phyloP scores from a whole-genome alignment of 2,888 invertebrate genomes.

The Sycophila texana region DNA sequence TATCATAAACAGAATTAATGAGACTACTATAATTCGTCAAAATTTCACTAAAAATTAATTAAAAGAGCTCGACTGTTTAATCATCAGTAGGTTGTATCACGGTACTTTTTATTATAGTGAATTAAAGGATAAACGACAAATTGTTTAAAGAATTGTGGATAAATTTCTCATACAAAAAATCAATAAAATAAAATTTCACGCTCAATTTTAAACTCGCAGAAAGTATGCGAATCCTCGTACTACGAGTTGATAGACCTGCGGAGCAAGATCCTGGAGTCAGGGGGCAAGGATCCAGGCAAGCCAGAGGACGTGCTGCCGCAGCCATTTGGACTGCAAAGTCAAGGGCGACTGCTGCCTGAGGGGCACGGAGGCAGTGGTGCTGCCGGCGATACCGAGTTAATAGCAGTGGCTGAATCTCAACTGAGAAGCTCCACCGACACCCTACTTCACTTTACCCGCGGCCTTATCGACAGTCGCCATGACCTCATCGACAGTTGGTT shows the following conservation, averaged over 20 bases:
- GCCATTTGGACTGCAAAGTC: neutral
- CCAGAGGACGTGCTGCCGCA: conserved; percentile 61
- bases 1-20: too few relatives aligned
- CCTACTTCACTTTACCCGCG: neutral
- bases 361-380: neutral
- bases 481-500: too few relatives aligned
- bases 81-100: too few relatives aligned
- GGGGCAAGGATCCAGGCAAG: conserved; percentile 68
- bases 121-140: too few relatives aligned
- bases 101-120: too few relatives aligned
- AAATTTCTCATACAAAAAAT: too few relatives aligned
- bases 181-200: neutral
- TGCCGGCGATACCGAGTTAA: neutral
- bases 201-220: conserved; percentile 13
- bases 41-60: too few relatives aligned
- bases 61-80: too few relatives aligned
- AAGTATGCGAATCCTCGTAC: conserved; percentile 46
- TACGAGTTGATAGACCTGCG: conserved; percentile 66
- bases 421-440: neutral
- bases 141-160: too few relatives aligned
- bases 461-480: too few relatives aligned
- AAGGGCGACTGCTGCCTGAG: neutral
- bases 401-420: neutral
- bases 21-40: too few relatives aligned
- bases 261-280: conserved; percentile 65